Percentiles rank a stretch among this genome's conserved stretches.
Evolutionary conservation across 92 coral and sea anemone genomes (phyloP).

Genomic region (Porites divaricata): DNA sequence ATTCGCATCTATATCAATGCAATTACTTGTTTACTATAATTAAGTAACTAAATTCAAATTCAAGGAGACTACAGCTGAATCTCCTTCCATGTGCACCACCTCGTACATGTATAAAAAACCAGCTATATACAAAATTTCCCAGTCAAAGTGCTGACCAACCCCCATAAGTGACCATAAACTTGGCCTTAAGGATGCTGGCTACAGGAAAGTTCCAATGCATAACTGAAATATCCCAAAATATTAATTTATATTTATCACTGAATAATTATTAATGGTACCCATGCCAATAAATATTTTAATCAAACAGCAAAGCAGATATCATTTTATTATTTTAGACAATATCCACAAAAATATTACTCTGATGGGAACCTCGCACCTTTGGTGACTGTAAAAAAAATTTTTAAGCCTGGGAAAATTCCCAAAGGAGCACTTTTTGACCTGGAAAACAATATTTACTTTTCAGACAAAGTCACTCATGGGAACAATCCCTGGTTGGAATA

Average conservation of each 20-base stretch:
- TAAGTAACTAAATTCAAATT: conserved; percentile 1
- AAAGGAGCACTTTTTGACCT: neutral
- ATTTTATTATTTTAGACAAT: neutral
- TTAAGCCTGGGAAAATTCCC: neutral
- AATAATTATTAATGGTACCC: neutral
- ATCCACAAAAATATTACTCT: neutral
- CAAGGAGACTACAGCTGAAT: too few relatives aligned
- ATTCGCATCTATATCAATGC: neutral
- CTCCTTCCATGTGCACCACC: too few relatives aligned
- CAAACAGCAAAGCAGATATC: conserved; percentile 21
- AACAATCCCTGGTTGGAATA: neutral
- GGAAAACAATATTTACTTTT: neutral
- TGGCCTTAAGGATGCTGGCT: too few relatives aligned
- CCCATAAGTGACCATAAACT: neutral
- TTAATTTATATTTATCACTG: too few relatives aligned
- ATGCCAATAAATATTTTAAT: neutral
- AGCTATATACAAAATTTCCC: too few relatives aligned
- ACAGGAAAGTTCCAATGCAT: too few relatives aligned
- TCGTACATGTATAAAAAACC: too few relatives aligned
- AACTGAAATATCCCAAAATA: too few relatives aligned
- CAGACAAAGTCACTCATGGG: neutral
- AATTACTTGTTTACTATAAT: conserved; percentile 6
- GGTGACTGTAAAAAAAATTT: neutral
- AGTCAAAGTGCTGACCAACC: too few relatives aligned
- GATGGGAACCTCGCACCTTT: neutral